Base-by-base conservation (phyloP, 2,797 vertebrate genomes). In the Psittacula derbiana region DNA sequence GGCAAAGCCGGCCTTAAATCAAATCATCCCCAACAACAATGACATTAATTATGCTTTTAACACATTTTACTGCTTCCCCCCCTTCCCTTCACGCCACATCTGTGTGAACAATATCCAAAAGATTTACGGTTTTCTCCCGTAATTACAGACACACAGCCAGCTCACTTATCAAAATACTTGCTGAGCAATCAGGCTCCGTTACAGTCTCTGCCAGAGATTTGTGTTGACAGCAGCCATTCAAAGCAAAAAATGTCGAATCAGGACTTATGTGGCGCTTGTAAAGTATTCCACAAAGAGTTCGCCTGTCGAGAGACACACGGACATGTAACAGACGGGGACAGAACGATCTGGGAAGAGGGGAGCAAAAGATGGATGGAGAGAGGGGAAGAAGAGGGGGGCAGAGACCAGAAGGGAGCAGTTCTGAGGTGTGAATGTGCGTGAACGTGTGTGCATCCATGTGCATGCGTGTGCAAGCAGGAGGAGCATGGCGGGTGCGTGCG, bases 151-250 rank as follows among this genome's bases (percentile, higher is more conserved):
- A 97, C 97, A 93, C 97, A 97, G 98, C 97, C 97, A 95, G 97
- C 97, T 97, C 98, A 96, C 97, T 98, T 98, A 98, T 98, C 98
- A 98, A 98, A 98, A 98, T 98, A 98, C 98, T 98, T 98, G 98
- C 98, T 98, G 98, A 98, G 98, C 97, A 97, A 98, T 98, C 98
- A 98, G 76, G 93, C 96, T 88, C 74, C 27, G 95, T 83, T 84
- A 95, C 94, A 94, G 95, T 96, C 97, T 97, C 96, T 94, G 96
- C 97, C 96, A 96, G 96, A 97, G 97, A 98, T 98, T 96, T 97
- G 97, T 97, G 97, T 97, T 97, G 98, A 98, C 98, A 98, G 98
- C 96, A 98, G 97, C 97, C 98, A 97, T 96, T 98, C 97, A 97
- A 96, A 95, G 97, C 95, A 96, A 96, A 98, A 97, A 98, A 88